phyloP scores from a whole-genome alignment of 35 echinoderm and acorn worm genomes.

The Apostichopus californicus region DNA sequence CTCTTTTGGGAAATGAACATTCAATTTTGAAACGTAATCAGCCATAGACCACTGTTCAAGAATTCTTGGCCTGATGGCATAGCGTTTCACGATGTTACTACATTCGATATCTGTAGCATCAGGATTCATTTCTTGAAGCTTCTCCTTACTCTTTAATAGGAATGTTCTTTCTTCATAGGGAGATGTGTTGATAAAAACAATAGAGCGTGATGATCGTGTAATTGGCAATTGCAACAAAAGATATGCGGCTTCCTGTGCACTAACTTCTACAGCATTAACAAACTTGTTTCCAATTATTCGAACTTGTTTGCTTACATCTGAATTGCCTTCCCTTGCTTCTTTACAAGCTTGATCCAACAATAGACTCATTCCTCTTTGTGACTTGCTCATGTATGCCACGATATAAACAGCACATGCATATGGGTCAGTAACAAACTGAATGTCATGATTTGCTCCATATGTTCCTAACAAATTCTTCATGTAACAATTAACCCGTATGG shows the following conservation, averaged over 20 bases:
- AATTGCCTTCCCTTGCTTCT: slow-evolving; percentile 18
- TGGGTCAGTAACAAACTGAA: slow-evolving; percentile 68
- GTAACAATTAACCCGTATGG: slow-evolving; percentile 61
- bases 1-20: not conserved
- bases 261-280: slow-evolving; percentile 31
- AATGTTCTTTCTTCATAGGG: not conserved
- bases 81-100: not conserved
- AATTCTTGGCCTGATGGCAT: not conserved
- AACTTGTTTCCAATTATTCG: not conserved
- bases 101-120: slow-evolving; percentile 37
- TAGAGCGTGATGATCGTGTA: not conserved
- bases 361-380: slow-evolving; percentile 48
- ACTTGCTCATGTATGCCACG: slow-evolving; percentile 58
- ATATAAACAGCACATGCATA: slow-evolving; percentile 74
- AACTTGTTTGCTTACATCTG: not conserved
- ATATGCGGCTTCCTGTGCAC: slow-evolving; percentile 49
- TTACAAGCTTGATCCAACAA: slow-evolving; percentile 35
- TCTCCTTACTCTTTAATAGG: not conserved
- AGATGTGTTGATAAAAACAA: slow-evolving; percentile 46
- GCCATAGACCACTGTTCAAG: slow-evolving; percentile 40
- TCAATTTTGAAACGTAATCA: slow-evolving; percentile 31
- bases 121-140: slow-evolving; percentile 22
- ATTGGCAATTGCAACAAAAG: slow-evolving; percentile 32
- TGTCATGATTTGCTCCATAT: slow-evolving; percentile 69
- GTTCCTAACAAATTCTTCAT: slow-evolving; percentile 28